phyloP scores from a whole-genome alignment of 2,888 invertebrate species.

The Anarsia innoxiella region DNA sequence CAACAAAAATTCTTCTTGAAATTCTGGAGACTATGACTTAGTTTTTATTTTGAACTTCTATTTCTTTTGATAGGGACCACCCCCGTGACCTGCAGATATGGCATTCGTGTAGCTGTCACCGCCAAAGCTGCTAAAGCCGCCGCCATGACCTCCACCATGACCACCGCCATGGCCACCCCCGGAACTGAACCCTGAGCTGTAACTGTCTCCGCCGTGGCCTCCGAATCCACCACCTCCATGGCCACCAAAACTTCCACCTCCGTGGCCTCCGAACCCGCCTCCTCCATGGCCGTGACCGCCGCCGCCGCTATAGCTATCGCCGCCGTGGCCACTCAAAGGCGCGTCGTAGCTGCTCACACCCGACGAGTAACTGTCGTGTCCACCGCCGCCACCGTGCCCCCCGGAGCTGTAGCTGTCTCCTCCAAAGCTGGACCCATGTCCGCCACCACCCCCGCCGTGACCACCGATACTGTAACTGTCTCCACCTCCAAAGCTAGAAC shows the following conservation, averaged over 20 bases:
- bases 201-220: slow-evolving; percentile 30
- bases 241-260: slow-evolving; percentile 22
- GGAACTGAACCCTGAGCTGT: slow-evolving; percentile 20
- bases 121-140: slow-evolving; percentile 34
- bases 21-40: slow-evolving; percentile 56
- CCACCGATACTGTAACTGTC: slow-evolving; percentile 20
- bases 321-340: slow-evolving; percentile 19
- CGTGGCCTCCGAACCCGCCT: slow-evolving; percentile 20
- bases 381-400: slow-evolving; percentile 21
- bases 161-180: slow-evolving; percentile 26
- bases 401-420: slow-evolving; percentile 20
- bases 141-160: slow-evolving; percentile 34
- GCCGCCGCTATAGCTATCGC: slow-evolving; percentile 22
- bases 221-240: slow-evolving; percentile 21
- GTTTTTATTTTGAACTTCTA: slow-evolving; percentile 37
- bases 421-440: slow-evolving; percentile 25
- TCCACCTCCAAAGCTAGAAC: slow-evolving; percentile 26
- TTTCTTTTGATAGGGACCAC: slow-evolving; percentile 58
- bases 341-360: slow-evolving; percentile 22
- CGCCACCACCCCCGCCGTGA: slow-evolving; percentile 23
- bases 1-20: slow-evolving; percentile 20
- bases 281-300: slow-evolving; percentile 19
- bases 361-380: slow-evolving; percentile 15
- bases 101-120: slow-evolving; percentile 63
- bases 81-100: slow-evolving; percentile 60